A percentile compares a stretch with the other conserved stretches of the same genome.
Evolutionary conservation across 2,113 vertebrate species (phyloP).

Genomic region (Pterocles gutturalis): DNA sequence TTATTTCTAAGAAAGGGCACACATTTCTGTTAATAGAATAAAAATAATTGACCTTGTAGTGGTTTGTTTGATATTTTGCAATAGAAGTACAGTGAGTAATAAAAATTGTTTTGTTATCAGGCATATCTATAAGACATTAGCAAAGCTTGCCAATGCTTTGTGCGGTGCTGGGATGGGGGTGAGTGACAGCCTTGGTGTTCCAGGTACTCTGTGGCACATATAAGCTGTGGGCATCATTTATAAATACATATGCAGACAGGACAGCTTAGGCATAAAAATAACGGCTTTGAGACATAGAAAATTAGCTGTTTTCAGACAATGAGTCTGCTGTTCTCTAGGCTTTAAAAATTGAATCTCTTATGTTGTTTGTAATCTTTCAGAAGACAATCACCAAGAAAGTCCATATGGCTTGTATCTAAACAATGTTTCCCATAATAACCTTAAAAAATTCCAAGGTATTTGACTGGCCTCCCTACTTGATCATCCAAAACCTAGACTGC

Average conservation of each 20-base stretch:
- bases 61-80: neutral
- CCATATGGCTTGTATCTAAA: neutral
- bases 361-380: neutral
- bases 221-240: neutral
- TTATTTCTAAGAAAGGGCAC: neutral
- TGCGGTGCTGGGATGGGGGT: neutral
- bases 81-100: neutral
- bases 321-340: neutral
- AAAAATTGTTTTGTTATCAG: neutral
- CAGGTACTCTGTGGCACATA: neutral
- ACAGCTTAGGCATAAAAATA: neutral
- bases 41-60: neutral
- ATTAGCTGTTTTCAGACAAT: neutral
- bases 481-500: neutral
- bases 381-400: neutral
- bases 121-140: neutral
- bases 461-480: neutral
- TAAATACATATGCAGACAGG: neutral
- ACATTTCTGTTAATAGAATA: neutral
- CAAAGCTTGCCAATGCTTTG: neutral
- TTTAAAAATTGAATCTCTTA: neutral
- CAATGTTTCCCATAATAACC: neutral
- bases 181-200: neutral
- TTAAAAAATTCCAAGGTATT: neutral
- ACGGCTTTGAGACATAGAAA: neutral